Evolutionary conservation across 2,888 invertebrate species (phyloP), one percentile per base, ranked within the genome.

Genomic region (Spilosoma lubricipeda): DNA sequence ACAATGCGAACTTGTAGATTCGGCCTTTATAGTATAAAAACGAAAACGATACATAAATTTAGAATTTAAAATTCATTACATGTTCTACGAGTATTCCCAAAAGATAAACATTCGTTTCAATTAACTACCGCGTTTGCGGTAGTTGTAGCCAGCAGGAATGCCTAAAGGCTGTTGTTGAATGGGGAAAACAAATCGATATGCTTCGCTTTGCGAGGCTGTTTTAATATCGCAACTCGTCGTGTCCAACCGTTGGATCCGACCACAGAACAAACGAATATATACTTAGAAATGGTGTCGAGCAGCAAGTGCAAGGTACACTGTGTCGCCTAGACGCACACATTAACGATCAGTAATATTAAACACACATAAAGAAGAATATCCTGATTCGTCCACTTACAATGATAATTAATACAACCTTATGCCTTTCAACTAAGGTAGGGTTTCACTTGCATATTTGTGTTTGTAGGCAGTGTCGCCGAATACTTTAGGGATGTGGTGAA

Each of bases 141-240:
- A 71, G 77, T 79, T 80, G 30, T 71, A 70, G 66, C 76, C 77
- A 80, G 72, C 76, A 71, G 76, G 67, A 77, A 82, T 76, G 74
- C 52, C 83, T 75, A 33, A 69, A 70, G 75, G 82, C 78, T 67
- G 72, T 59, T 42, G 71, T 70, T 73, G 76, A 84, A 81, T 71
- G 73, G 71, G 56, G 74, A 36, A 81, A 82, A 77, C 77, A 79
- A 85, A 87, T 88, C 87, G 83, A 84, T 84, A 83, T 82, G 75
- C 82, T 82, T 80, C 72, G 80, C 74, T 79, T 77, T 72, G 70
- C 75, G 67, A 77, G 81, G 82, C 79, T 80, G 42, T 82, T 88
- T 89, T 90, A 86, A 89, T 88, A 89, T 84, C 82, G 82, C 79
- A 81, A 80, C 72, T 82, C 79, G 82, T 80, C 82, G 82, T 80